These are phyloP conservation scores for Sesamia inferens DNA, from an alignment of 2,888 invertebrate genomes.

Conservation along the genomic window DNA sequence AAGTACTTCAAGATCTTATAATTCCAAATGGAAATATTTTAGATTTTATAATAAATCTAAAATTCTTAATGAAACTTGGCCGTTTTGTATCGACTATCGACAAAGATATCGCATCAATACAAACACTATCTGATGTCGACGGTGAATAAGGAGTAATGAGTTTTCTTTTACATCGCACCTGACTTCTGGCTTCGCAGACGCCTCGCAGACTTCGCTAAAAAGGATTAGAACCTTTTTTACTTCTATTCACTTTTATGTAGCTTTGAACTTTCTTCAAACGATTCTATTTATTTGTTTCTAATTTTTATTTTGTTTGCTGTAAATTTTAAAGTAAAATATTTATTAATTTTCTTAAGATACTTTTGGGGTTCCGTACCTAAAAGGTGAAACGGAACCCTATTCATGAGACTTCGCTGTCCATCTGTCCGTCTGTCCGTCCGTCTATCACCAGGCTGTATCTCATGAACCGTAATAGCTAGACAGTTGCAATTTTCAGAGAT, in stretches of 20 bases:
- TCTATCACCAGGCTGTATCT: no score
- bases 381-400: no score
- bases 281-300: conserved; percentile 32
- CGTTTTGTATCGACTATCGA: conserved; percentile 69
- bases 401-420: no score
- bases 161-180: conserved; percentile 87
- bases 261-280: conserved; percentile 35
- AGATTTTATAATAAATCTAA: conserved; percentile 3
- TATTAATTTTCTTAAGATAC: not conserved
- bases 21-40: not conserved
- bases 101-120: conserved; percentile 62
- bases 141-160: conserved; percentile 88
- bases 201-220: conserved; percentile 82
- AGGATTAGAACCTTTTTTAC: conserved; percentile 85
- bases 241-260: conserved; percentile 59
- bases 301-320: not conserved
- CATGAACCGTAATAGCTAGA: no score
- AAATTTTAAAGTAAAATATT: conserved; percentile 2
- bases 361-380: no score
- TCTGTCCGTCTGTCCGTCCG: no score
- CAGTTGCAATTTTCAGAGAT: no score
- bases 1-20: not conserved
- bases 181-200: conserved; percentile 82
- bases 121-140: conserved; percentile 73
- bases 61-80: conserved; percentile 10